Evolutionary conservation across 2,797 vertebrate species (phyloP), one percentile per base, ranked within the genome.

Genomic region (Lophotriccus pileatus): DNA sequence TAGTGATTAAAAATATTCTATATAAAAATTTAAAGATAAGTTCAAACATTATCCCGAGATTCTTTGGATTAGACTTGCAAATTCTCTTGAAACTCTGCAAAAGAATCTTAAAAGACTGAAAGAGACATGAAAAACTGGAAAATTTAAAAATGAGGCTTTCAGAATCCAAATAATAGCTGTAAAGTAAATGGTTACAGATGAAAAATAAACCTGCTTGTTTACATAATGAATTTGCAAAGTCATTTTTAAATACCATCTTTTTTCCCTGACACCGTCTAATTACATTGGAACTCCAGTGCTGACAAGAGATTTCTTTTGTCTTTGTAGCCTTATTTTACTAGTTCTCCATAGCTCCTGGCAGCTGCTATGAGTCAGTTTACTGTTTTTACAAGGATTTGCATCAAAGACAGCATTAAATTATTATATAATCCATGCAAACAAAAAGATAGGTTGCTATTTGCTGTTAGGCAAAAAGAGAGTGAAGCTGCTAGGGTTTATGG

Each of bases 381-480:
- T 84, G 82, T 55, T 92, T 96, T 96, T 94, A 78, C 41, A 92
- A 83, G 67, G 24, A 88, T 44, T 4, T 63, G 8, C 36, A 64
- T 14, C 47, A 79, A 86, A 87, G 62, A 94, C 84, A 92, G 76
- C 37, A 81, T 73, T 83, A 93, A 91, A 95, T 95, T 91, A 75
- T 96, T 92, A 52, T 37, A 55, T 73, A 94, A 95, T 93, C 93
- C 64, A 92, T 49, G 37, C 43, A 52, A 97, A 95, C 73, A 83
- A 87, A 94, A 97, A 95, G 34, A 74, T 66, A 81, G 19, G 64
- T 78, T 95, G 78, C 58, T 27, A 75, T 67, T 89, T 96, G 84
- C 81, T 95, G 89, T 87, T 77, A 97, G 84, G 87, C 60, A 92
- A 72, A 95, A 96, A 83, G n/a, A 94, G 96, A 97, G 76, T 15